phyloP scores from a whole-genome alignment of 2,888 invertebrate genomes.

The Tridacna gigas region DNA sequence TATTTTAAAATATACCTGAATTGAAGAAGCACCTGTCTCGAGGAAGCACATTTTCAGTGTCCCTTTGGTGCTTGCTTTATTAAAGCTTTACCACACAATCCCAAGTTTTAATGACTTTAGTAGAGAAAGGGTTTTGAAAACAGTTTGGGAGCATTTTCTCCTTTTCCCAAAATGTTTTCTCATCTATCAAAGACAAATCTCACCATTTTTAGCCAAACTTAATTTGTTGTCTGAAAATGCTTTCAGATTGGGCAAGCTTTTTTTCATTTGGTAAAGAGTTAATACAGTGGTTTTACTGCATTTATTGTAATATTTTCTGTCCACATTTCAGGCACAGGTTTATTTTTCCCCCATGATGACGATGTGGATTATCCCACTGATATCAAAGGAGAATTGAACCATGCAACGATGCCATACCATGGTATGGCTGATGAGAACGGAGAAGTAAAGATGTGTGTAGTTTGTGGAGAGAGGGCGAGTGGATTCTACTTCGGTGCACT shows the following conservation, averaged over 20 bases:
- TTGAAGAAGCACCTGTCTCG: too few species aligned
- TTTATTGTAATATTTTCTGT: too few species aligned
- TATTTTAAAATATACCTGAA: too few species aligned
- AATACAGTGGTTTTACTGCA: neutral
- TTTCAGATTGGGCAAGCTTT: neutral
- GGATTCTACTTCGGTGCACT: constrained; percentile 81
- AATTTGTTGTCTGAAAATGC: neutral
- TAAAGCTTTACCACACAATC: too few species aligned
- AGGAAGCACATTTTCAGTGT: too few species aligned
- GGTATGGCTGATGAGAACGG: constrained; percentile 70
- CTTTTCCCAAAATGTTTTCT: too few species aligned
- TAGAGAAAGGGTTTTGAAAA: too few species aligned
- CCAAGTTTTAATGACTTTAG: too few species aligned
- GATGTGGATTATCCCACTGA: constrained; percentile 76
- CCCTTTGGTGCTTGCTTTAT: too few species aligned
- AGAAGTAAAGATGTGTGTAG: constrained; percentile 74
- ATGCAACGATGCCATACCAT: constrained; percentile 64
- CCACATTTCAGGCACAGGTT: constrained; percentile 59
- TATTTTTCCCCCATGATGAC: constrained; percentile 71
- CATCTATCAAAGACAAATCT: too few species aligned
- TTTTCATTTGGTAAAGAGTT: neutral
- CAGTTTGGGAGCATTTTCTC: too few species aligned
- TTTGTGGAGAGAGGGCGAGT: constrained; percentile 79
- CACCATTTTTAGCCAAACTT: too few species aligned
- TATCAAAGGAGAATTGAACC: constrained; percentile 67